Conservation (phyloP, 2,113 vertebrate species). For the Dendrocopos noguchii region DNA sequence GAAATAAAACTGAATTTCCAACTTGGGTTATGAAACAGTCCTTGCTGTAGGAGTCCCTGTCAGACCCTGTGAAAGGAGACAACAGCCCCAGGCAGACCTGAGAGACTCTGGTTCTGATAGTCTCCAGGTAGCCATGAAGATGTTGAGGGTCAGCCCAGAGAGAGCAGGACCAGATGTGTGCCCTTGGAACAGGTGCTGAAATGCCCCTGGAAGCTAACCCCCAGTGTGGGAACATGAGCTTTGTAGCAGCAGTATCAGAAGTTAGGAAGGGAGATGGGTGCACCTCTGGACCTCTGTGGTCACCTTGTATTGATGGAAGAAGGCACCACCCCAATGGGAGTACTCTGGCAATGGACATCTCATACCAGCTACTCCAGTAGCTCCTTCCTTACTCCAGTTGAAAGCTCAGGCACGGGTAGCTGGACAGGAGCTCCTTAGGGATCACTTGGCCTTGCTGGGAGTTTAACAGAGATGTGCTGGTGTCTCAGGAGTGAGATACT, state of each 20-base stretch:
- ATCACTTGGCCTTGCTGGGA: not conserved
- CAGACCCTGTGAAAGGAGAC: not conserved
- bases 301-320: not conserved
- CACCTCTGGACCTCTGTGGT: not conserved
- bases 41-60: not conserved
- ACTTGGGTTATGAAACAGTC: constrained; percentile 10
- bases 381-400: not conserved
- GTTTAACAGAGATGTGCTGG: not conserved
- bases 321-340: not conserved
- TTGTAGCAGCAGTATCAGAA: not conserved
- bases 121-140: not conserved
- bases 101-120: not conserved
- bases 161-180: not conserved
- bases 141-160: not conserved
- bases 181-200: not conserved
- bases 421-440: not conserved
- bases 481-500: not conserved
- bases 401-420: not conserved
- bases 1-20: constrained; percentile 70
- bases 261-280: not conserved
- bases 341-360: not conserved
- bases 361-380: not conserved
- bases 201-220: not conserved
- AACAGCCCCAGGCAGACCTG: not conserved
- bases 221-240: not conserved